A percentile compares a stretch with the other conserved stretches of the same genome.
These are phyloP conservation scores for Phodopus roborovskii DNA, from an alignment of 2,113 vertebrate species.

Conservation along the genomic window DNA sequence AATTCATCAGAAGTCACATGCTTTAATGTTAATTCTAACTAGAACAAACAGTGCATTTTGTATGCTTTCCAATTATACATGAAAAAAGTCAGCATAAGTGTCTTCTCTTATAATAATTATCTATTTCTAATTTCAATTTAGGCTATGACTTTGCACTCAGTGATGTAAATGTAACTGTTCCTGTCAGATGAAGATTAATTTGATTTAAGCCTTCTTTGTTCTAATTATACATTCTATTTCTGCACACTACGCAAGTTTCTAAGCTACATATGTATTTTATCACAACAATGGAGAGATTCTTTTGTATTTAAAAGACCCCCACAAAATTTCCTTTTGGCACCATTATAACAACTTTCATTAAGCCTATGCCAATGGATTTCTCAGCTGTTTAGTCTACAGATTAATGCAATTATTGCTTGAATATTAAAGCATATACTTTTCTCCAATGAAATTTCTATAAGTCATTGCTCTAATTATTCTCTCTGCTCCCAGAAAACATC, in stretches of 20 bases:
- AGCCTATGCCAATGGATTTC: slow-evolving; percentile 84
- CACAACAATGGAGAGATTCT: slow-evolving; percentile 85
- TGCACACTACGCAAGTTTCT: slow-evolving; percentile 88
- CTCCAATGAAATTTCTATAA: slow-evolving; percentile 81
- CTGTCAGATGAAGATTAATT: slow-evolving; percentile 93
- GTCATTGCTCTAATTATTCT: slow-evolving; percentile 83
- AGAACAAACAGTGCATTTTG: slow-evolving; percentile 87
- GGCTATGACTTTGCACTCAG: slow-evolving; percentile 89
- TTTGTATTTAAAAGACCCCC: slow-evolving; percentile 80
- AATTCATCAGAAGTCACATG: slow-evolving; percentile 83
- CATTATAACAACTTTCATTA: slow-evolving; percentile 75
- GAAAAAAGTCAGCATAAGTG: slow-evolving; percentile 87
- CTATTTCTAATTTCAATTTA: slow-evolving; percentile 93
- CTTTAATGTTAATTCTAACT: slow-evolving; percentile 88
- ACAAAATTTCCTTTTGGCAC: slow-evolving; percentile 83
- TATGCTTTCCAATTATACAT: slow-evolving; percentile 89
- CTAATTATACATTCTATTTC: slow-evolving; percentile 93
- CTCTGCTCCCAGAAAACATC: slow-evolving; percentile 78
- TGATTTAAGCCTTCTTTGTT: slow-evolving; percentile 91
- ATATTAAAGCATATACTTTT: slow-evolving; percentile 84
- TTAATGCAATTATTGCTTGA: slow-evolving; percentile 85
- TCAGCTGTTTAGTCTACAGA: slow-evolving; percentile 83
- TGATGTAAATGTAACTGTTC: slow-evolving; percentile 92
- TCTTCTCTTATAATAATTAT: slow-evolving; percentile 92
- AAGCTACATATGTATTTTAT: slow-evolving; percentile 90